phyloP scores from a whole-genome alignment of 2,888 invertebrate species.

The Panopea generosa region DNA sequence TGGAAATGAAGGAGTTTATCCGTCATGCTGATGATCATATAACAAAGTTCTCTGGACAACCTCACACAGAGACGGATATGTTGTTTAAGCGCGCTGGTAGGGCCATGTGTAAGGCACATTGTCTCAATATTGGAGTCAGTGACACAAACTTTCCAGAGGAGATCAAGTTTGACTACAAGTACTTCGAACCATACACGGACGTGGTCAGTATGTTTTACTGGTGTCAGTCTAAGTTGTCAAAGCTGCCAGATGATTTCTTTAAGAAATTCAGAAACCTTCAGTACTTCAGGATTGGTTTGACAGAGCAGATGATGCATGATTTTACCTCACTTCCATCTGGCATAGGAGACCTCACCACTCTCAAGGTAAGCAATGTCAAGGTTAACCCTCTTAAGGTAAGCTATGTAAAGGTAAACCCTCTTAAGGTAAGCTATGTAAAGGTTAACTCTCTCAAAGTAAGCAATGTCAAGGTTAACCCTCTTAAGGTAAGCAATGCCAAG shows the following conservation, averaged over 20 bases:
- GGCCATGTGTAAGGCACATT: constrained; percentile 65
- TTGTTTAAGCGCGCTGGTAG: constrained; percentile 36
- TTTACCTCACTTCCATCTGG: constrained; percentile 63
- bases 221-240: constrained; percentile 45
- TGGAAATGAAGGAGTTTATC: constrained; percentile 54
- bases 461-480: too few species aligned
- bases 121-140: constrained; percentile 44
- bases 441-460: too few species aligned
- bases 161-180: constrained; percentile 59
- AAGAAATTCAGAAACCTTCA: constrained; percentile 71
- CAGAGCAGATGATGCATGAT: constrained; percentile 25
- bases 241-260: constrained; percentile 70
- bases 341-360: constrained; percentile 59
- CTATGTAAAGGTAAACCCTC: too few species aligned
- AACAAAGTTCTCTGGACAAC: constrained; percentile 28
- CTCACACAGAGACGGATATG: constrained; percentile 43
- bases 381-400: too few species aligned
- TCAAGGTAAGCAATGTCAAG: constrained; percentile 50
- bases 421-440: too few species aligned
- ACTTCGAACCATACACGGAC: constrained; percentile 73
- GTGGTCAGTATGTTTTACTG: constrained; percentile 67
- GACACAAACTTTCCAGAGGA: constrained; percentile 17
- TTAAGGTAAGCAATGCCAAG: too few species aligned
- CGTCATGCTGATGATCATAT: constrained; percentile 44
- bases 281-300: constrained; percentile 51